Evolutionary conservation across 2,113 vertebrate genomes (phyloP), one percentile per base, ranked within the genome.

Genomic region (Bos javanicus): DNA sequence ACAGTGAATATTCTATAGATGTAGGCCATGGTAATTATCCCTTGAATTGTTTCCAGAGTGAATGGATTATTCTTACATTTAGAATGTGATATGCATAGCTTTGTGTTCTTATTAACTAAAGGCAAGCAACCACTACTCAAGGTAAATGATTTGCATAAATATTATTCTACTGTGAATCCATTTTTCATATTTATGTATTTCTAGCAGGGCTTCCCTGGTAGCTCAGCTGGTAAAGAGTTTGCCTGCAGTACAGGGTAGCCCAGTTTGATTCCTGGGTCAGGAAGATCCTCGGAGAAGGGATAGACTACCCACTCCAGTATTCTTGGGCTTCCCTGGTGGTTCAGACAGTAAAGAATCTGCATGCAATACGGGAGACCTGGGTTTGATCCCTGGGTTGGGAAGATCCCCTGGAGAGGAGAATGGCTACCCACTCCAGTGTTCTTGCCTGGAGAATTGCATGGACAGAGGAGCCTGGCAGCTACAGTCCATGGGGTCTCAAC

Each of bases 51-150:
- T 93, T 86, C 46, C 2, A 64, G 14, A 50, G 15, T 43, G 12
- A 89, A 64, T 80, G 21, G 60, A 64, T 91, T 39, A 76, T 76
- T 87, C 87, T 88, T 85, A 87, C 2, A 26, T 48, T 48, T 17
- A 80, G 78, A 93, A 93, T 89, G 3, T 74, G 21, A 39, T 89
- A 23, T 43, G 3, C 13, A 25, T 76, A 84, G 9, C 46, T 82
- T 82, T 94, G n/a, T 87, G 7, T 39, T 96, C 19, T 88, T 89
- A 87, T 81, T 93, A 80, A 54, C 26, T 36, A 86, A 87, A 74
- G 30, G 46, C 46, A 9, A 57, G 12, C 2, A 83, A 46, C 25
- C 25, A 46, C 46, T 90, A 36, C 21, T 88, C 30, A 76, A 84
- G 13, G 19, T 39, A 16, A 80, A 57, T 84, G 46, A 76, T 92